Evolutionary conservation across 2,888 invertebrate species (phyloP).

Genomic region (Cerastis rubricosa): DNA sequence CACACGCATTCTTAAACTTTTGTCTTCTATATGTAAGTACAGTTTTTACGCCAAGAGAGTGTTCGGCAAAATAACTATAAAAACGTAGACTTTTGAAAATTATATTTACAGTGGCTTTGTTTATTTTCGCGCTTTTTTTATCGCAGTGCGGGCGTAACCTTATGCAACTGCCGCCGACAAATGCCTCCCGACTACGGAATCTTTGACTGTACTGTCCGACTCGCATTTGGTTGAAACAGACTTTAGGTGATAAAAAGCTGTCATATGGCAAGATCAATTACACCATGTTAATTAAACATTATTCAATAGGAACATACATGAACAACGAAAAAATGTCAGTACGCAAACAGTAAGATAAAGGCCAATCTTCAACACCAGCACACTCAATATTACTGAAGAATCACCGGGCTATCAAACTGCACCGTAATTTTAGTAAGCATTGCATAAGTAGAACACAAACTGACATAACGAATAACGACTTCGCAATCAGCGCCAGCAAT

Average conservation of each 20-base stretch:
- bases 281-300: neutral
- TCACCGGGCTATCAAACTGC: conserved; percentile 85
- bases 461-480: conserved; percentile 88
- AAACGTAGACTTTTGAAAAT: no score
- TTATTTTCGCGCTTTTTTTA: no score
- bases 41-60: no score
- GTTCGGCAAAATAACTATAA: no score
- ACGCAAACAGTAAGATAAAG: conserved; percentile 1
- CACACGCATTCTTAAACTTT: neutral
- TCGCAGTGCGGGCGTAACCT: no score
- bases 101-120: no score
- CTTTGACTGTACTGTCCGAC: no score
- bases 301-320: no score
- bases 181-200: no score
- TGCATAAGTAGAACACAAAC: conserved; percentile 90
- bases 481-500: conserved; percentile 82
- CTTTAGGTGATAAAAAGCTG: neutral
- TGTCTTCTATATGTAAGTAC: no score
- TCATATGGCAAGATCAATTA: neutral
- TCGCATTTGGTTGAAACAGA: no score
- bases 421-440: conserved; percentile 82
- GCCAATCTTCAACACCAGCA: neutral
- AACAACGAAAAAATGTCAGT: neutral
- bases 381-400: conserved; percentile 59
- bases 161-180: no score